Percentiles rank a stretch among this genome's conserved stretches.
Conservation (phyloP, 1,140 invertebrate species). For the Leucophenga varia region DNA sequence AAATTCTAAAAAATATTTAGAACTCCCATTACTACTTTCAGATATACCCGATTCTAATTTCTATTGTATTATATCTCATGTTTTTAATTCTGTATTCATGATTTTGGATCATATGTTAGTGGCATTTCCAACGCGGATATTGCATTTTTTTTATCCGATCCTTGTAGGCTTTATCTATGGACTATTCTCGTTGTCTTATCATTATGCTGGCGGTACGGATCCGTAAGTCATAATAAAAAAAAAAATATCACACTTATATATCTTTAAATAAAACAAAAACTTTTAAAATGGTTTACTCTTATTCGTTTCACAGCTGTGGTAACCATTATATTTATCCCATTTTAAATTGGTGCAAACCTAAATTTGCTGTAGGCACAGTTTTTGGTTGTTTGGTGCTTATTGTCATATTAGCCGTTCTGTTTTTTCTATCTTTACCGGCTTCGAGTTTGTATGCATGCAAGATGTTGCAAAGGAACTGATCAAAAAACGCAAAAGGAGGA, state of each 20-base stretch:
- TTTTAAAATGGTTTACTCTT: no score
- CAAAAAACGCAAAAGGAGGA: no score
- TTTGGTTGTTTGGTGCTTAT: slow-evolving; percentile 32
- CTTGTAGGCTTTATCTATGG: slow-evolving; percentile 64
- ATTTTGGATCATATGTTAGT: slow-evolving; percentile 70
- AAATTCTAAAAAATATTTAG: no score
- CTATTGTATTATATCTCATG: slow-evolving; percentile 70
- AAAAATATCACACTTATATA: no score
- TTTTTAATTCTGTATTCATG: slow-evolving; percentile 71
- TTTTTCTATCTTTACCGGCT: slow-evolving; percentile 33
- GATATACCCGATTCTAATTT: slow-evolving; percentile 32
- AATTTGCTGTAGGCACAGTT: slow-evolving; percentile 31
- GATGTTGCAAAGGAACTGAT: slow-evolving; percentile 1
- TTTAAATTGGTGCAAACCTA: slow-evolving; percentile 36
- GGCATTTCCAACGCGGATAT: slow-evolving; percentile 66
- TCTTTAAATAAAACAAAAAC: no score
- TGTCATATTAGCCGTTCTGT: slow-evolving; percentile 26
- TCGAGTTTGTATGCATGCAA: slow-evolving; percentile 12
- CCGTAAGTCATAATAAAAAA: slow-evolving; percentile 51
- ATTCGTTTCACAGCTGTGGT: slow-evolving; percentile 20
- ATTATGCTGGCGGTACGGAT: slow-evolving; percentile 67
- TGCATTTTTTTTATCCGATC: slow-evolving; percentile 70
- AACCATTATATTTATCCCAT: slow-evolving; percentile 43
- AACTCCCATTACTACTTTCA: no score
- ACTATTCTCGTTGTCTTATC: slow-evolving; percentile 72